A percentile compares a stretch with the other conserved stretches of the same genome.
These are phyloP conservation scores for Myiotriccus ornatus DNA, from an alignment of 2,797 vertebrate species.

Conservation along the genomic window DNA sequence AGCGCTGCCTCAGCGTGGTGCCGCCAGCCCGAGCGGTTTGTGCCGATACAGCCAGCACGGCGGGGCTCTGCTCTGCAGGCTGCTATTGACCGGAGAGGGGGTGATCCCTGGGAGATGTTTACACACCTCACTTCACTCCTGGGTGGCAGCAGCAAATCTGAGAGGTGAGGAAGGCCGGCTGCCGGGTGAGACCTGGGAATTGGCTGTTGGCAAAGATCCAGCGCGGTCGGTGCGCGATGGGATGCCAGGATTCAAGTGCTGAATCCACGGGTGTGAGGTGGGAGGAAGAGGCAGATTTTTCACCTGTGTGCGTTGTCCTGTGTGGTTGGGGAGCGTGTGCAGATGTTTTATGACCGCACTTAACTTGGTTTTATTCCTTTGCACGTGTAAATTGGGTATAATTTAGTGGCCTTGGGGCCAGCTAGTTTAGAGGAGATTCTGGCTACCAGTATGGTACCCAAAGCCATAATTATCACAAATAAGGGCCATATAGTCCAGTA, in stretches of 20 bases:
- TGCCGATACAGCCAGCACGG: not conserved
- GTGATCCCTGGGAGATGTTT: not conserved
- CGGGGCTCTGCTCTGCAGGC: not conserved
- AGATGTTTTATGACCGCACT: not conserved
- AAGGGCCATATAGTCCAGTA: not conserved
- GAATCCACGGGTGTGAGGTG: not conserved
- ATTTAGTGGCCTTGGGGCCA: not conserved
- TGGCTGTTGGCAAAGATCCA: not conserved
- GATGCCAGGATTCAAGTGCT: not conserved
- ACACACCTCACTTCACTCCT: not conserved
- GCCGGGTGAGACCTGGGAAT: not conserved
- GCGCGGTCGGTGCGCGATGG: not conserved
- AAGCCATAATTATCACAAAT: not conserved
- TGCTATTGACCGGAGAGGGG: not conserved
- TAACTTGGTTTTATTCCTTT: not conserved
- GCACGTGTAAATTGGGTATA: not conserved
- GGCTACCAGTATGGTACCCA: not conserved
- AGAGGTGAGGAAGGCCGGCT: not conserved
- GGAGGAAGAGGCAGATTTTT: not conserved
- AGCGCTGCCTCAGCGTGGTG: not conserved
- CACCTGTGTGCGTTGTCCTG: accelerated
- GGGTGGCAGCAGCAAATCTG: constrained; percentile 1
- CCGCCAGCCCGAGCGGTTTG: not conserved
- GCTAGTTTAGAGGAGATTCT: not conserved
- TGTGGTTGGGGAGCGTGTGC: not conserved